These are phyloP conservation scores for Himalopsyche tibetana DNA, from an alignment of 2,888 invertebrate species.

Conservation along the genomic window DNA sequence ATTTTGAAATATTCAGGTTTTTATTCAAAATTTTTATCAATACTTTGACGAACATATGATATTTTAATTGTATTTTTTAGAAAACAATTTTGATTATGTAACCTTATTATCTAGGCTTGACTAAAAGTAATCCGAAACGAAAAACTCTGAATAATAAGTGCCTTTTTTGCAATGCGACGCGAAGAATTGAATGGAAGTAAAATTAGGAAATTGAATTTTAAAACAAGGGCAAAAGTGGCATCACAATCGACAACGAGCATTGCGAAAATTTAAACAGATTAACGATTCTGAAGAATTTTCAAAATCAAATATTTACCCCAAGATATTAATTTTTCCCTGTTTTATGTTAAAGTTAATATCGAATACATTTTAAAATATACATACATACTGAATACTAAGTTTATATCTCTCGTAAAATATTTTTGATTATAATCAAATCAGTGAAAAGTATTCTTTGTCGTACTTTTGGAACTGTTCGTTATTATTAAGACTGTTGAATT, in stretches of 20 bases:
- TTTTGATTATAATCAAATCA: no score
- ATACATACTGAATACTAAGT: no score
- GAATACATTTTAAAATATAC: neutral
- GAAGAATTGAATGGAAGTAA: conserved; percentile 20
- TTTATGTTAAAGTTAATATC: neutral
- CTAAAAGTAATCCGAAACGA: neutral
- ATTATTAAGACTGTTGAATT: no score
- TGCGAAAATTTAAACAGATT: conserved; percentile 34
- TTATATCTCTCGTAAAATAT: no score
- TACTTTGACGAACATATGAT: neutral
- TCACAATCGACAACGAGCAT: conserved; percentile 8
- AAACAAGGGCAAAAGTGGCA: conserved; percentile 28
- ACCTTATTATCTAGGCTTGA: conserved; percentile 6
- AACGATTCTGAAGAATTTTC: neutral
- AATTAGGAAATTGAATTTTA: conserved; percentile 34
- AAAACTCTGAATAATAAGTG: conserved; percentile 29
- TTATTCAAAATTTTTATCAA: neutral
- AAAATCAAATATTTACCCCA: neutral
- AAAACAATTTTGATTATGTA: neutral
- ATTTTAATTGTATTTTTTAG: neutral
- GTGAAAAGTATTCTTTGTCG: no score
- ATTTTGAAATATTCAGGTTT: neutral
- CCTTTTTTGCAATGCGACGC: neutral
- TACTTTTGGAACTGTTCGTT: no score
- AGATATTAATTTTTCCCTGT: neutral